Base-by-base conservation (phyloP, 2,797 vertebrate genomes). In the Gorsachius magnificus region DNA sequence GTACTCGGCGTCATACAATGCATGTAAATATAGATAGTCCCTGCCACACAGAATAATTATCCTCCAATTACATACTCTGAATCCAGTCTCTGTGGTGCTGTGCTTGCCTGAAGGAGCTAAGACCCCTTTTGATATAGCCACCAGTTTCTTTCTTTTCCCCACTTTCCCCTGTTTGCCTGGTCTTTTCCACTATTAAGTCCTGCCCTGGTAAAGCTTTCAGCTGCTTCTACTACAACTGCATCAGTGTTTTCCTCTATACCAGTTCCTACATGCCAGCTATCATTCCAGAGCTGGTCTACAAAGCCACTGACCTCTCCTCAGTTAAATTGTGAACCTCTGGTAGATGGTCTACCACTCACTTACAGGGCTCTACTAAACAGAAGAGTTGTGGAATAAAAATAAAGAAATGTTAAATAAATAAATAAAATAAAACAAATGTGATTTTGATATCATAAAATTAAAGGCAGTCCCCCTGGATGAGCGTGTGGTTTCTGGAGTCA, bases 211-310 rank as follows among this genome's bases (percentile, higher is more conserved):
- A 83, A 69, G 28, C 8, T 71, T 66, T 71, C 19, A 69, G 26
- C 19, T 38, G 16, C 35, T 83, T 91, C 80, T 69, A 6, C 38
- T 17, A 11, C 22, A 51, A 29, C 6, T 35, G 5, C 41, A 53
- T n/a, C 43, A 25, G 17, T 35, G 5, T 31, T 91, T 92, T 70
- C 8, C 18, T 46, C 35, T 77, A 5, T 51, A 51, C 17, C 1
- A 2, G 6, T 53, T 16, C 21, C 20, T 41, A 1, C 2, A 4
- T 7, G 45, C 8, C 13, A 35, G 6, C 8, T 76, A 5, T 43
- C 25, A 25, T 29, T 63, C 60, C 21, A 54, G 21, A 87, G 6
- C 21, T 75, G 36, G 6, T 72, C 31, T 79, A 12, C 74, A 79
- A 85, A 84, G 48, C 20, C 48, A 41, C 31, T 56, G 24, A 46